Conservation (phyloP, 2,888 invertebrate species). For the Atrina japonica region DNA sequence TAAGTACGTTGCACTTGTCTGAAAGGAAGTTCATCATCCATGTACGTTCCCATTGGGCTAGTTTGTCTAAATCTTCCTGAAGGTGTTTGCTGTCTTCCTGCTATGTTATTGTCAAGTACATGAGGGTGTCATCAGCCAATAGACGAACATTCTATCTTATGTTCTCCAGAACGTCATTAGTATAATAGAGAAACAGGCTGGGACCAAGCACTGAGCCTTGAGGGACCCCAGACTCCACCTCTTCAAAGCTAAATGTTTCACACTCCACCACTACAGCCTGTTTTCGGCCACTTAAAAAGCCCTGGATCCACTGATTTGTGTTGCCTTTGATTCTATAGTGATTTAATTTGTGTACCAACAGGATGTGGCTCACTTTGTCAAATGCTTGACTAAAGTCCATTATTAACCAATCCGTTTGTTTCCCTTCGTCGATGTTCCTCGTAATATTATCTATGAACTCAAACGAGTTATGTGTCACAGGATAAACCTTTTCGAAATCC, state of each 20-base stretch:
- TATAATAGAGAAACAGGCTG: too few relatives aligned
- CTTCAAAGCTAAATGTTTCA: conserved; percentile 6
- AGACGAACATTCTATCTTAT: too few relatives aligned
- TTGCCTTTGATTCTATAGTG: conserved; percentile 37
- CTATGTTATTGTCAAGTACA: too few relatives aligned
- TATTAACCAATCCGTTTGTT: conserved; percentile 32
- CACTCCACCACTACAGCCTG: conserved; percentile 19
- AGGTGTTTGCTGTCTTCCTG: too few relatives aligned
- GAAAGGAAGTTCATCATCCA: too few relatives aligned
- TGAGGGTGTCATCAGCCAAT: too few relatives aligned
- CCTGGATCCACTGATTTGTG: conserved; percentile 25
- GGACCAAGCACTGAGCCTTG: conserved; percentile 19
- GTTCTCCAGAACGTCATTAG: too few relatives aligned
- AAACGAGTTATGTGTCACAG: conserved; percentile 12
- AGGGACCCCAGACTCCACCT: conserved; percentile 12
- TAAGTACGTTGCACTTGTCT: too few relatives aligned
- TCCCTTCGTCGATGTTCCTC: conserved; percentile 13
- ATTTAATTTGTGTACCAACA: conserved; percentile 8
- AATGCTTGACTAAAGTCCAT: conserved; percentile 45
- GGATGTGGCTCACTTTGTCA: conserved; percentile 34
- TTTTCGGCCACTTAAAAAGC: conserved; percentile 14
- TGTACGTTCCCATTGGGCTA: too few relatives aligned
- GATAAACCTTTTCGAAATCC: conserved; percentile 34
- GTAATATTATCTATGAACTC: conserved; percentile 8
- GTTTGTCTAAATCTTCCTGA: too few relatives aligned